Percentiles rank a stretch among this genome's conserved stretches.
Conservation (phyloP, 2,797 vertebrate species). For the Siniperca scherzeri region DNA sequence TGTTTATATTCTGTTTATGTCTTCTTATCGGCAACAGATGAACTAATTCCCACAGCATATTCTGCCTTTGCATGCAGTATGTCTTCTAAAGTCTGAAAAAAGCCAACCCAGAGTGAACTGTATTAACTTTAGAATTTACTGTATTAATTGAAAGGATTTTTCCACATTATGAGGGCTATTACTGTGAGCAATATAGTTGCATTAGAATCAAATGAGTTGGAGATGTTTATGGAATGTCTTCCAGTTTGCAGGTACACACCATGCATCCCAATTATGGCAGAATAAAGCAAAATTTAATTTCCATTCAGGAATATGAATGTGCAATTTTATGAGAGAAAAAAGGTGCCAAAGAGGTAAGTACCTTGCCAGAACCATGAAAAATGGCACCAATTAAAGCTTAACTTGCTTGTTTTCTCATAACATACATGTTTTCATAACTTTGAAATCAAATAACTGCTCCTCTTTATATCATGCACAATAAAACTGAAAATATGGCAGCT, state of each 20-base stretch:
- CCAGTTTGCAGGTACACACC: slow-evolving; percentile 82
- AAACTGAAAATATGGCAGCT: slow-evolving; percentile 93
- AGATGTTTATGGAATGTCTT: slow-evolving; percentile 73
- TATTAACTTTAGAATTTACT: slow-evolving; percentile 73
- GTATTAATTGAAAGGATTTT: slow-evolving; percentile 80
- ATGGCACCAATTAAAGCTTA: slow-evolving; percentile 98
- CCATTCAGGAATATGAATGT: slow-evolving; percentile 95
- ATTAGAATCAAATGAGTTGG: slow-evolving; percentile 74
- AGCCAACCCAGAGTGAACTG: slow-evolving; percentile 45
- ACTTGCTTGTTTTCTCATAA: slow-evolving; percentile 99
- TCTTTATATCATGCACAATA: slow-evolving; percentile 97
- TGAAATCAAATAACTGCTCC: slow-evolving; percentile 99
- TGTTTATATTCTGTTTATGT: slow-evolving; percentile 27
- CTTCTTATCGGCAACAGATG: slow-evolving; percentile 51
- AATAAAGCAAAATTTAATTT: slow-evolving; percentile 86
- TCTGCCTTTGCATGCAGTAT: slow-evolving; percentile 11
- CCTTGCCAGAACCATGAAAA: slow-evolving; percentile 96
- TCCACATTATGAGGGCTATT: slow-evolving; percentile 75
- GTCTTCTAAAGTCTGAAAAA: slow-evolving; percentile 38
- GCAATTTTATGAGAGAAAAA: slow-evolving; percentile 92
- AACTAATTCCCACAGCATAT: slow-evolving; percentile 38
- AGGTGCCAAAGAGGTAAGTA: slow-evolving; percentile 96
- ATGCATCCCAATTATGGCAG: slow-evolving; percentile 86
- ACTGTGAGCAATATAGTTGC: slow-evolving; percentile 80
- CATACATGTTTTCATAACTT: slow-evolving; percentile 99